Conservation (phyloP, 1,140 invertebrate species). For the Nasonia giraulti region DNA sequence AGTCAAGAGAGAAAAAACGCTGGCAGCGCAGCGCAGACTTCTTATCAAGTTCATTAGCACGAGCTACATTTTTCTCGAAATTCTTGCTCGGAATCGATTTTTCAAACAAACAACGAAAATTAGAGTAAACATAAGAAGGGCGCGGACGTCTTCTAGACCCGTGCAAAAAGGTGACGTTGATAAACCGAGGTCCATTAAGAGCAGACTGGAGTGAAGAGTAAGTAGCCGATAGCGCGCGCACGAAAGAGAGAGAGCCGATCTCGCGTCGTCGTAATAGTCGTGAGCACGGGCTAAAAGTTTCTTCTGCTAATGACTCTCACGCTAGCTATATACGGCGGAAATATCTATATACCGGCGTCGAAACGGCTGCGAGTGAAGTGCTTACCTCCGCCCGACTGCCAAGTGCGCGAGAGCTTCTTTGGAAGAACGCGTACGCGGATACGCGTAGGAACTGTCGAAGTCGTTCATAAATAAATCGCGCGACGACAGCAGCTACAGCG, state of each 20-base stretch:
- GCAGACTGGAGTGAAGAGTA: slow-evolving; percentile 35
- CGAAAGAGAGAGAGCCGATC: slow-evolving; percentile 1
- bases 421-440: neutral
- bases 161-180: slow-evolving; percentile 39
- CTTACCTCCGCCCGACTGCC: neutral
- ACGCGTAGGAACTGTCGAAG: neutral
- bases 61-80: neutral
- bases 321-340: neutral
- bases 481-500: neutral
- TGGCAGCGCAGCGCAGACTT: neutral
- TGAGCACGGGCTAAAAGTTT: slow-evolving; percentile 54
- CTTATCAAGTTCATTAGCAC: slow-evolving; percentile 1
- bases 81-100: neutral
- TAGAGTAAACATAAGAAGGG: neutral
- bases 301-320: slow-evolving; percentile 52
- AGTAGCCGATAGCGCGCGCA: slow-evolving; percentile 44
- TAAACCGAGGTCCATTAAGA: slow-evolving; percentile 51
- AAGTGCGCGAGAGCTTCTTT: neutral
- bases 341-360: neutral
- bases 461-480: slow-evolving; percentile 26
- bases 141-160: neutral
- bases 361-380: slow-evolving; percentile 7
- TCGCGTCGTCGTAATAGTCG: slow-evolving; percentile 54
- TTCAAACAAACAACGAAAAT: neutral
- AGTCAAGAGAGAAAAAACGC: slow-evolving; percentile 30